phyloP scores from a whole-genome alignment of 2,888 invertebrate species.

The Perizoma affinitatum region DNA sequence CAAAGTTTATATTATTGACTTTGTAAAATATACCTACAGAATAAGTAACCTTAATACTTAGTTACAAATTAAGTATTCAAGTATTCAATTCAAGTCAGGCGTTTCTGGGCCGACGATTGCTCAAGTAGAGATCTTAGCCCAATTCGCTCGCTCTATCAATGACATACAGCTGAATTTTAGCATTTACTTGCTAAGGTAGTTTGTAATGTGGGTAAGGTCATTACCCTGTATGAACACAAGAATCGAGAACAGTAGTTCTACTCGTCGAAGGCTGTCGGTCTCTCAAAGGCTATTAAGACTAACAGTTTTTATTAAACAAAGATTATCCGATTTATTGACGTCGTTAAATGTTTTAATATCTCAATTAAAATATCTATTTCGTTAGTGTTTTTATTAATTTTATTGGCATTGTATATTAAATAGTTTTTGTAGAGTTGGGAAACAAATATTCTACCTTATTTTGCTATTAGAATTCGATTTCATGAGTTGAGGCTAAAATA shows the following conservation, averaged over 20 bases:
- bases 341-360: constrained; percentile 25
- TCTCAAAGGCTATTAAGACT: constrained; percentile 12
- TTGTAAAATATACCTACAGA: too few relatives aligned
- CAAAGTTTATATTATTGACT: too few relatives aligned
- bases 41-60: too few relatives aligned
- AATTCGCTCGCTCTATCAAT: too few relatives aligned
- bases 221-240: constrained; percentile 15
- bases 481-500: too few relatives aligned
- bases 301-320: constrained; percentile 17
- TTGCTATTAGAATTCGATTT: too few relatives aligned
- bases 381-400: constrained; percentile 13
- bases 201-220: constrained; percentile 14
- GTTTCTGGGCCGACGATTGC: too few relatives aligned
- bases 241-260: constrained; percentile 10
- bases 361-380: constrained; percentile 19
- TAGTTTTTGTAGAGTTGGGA: background rate
- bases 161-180: too few relatives aligned
- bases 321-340: constrained; percentile 25
- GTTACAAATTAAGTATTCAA: too few relatives aligned
- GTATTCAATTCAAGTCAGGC: too few relatives aligned
- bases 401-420: constrained; percentile 14
- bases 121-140: too few relatives aligned
- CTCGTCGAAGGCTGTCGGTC: constrained; percentile 5
- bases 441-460: background rate
- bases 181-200: background rate